phyloP scores from a whole-genome alignment of 2,113 vertebrate species.

The Xenus cinereus region DNA sequence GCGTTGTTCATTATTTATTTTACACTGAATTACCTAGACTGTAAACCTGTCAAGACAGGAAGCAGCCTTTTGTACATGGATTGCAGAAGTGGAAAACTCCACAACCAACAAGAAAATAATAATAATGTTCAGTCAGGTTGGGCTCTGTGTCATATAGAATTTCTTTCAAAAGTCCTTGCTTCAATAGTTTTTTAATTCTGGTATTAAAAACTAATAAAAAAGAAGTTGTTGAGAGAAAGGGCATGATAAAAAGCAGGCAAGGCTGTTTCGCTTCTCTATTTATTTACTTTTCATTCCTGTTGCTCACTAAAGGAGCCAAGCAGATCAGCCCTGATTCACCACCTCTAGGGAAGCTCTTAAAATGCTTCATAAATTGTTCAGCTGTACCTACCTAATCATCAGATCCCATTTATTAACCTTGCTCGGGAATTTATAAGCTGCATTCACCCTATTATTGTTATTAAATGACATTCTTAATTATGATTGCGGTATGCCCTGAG shows the following conservation, averaged over 20 bases:
- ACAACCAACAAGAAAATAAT: fast-evolving
- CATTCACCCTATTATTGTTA: background rate
- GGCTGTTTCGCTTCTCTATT: background rate
- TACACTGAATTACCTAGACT: background rate
- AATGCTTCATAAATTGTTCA: background rate
- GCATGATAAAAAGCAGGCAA: background rate
- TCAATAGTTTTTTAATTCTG: background rate
- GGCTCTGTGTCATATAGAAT: background rate
- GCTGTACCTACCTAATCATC: background rate
- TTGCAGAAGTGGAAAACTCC: background rate
- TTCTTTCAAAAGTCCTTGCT: background rate
- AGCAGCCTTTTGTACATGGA: background rate
- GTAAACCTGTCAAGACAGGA: background rate
- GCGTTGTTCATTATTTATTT: background rate
- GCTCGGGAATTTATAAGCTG: background rate
- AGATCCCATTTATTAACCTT: background rate
- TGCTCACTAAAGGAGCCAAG: background rate
- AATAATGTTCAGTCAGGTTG: background rate
- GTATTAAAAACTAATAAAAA: background rate
- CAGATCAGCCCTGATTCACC: background rate
- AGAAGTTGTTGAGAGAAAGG: background rate
- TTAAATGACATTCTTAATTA: constrained; percentile 5
- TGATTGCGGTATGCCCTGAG: background rate
- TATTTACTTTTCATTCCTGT: background rate
- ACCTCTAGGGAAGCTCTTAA: background rate